phyloP scores from a whole-genome alignment of 2,113 vertebrate species.

The Anhinga rufa region DNA sequence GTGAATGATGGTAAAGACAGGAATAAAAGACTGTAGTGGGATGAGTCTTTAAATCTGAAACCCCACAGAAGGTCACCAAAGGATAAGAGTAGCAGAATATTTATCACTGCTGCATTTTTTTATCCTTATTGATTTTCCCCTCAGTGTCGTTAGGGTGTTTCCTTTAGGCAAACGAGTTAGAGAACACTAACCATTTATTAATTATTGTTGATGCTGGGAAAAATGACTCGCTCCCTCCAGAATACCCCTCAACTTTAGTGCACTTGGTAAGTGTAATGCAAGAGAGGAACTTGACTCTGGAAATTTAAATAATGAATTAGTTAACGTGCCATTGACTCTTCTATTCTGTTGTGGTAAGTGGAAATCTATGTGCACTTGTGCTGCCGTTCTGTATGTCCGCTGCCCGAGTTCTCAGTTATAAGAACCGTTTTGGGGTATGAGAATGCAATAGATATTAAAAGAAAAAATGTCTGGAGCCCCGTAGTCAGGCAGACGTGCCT shows the following conservation, averaged over 20 bases:
- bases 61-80: constrained; percentile 46
- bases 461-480: not conserved
- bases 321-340: constrained; percentile 33
- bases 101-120: constrained; percentile 63
- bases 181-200: constrained; percentile 54
- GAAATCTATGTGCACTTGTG: constrained; percentile 30
- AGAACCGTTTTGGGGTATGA: not conserved
- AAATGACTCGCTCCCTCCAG: not conserved
- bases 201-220: constrained; percentile 56
- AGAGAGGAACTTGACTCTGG: constrained; percentile 32
- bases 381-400: not conserved
- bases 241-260: constrained; percentile 1
- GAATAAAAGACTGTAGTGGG: constrained; percentile 36
- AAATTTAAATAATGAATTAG: constrained; percentile 64
- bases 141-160: constrained; percentile 37
- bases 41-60: constrained; percentile 56
- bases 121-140: constrained; percentile 51
- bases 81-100: constrained; percentile 47
- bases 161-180: constrained; percentile 42
- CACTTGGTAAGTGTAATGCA: constrained; percentile 38
- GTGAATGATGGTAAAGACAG: constrained; percentile 45
- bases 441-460: not conserved
- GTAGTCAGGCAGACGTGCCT: constrained; percentile 29
- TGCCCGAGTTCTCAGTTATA: constrained; percentile 36
- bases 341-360: constrained; percentile 25